Evolutionary conservation across 1,140 invertebrate species (phyloP), one percentile per base, ranked within the genome.

Genomic region (Microplitis demolitor): DNA sequence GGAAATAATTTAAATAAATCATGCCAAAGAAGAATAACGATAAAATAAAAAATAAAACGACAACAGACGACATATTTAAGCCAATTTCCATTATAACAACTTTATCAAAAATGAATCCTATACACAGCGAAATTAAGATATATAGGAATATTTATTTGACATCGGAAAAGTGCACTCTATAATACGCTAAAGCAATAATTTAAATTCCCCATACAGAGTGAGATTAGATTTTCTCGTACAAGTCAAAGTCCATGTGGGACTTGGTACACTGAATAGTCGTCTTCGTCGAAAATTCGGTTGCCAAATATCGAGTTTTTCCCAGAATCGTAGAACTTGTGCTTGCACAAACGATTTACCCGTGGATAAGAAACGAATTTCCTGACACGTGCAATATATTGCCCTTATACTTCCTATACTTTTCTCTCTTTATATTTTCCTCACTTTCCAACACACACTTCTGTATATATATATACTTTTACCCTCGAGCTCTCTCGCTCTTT

Each of bases 281-380:
- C 24, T 24, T 2, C 16, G 39, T 63, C 61, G 69, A 71, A 64
- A 37, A 66, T 72, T 66, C 70, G 53, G 31, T 72, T 72, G 63
- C 53, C 64, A 67, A 72, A 72, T 67, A 66, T 72, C 39, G 63
- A 61, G 63, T 61, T 67, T 68, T 37, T 45, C 39, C 11, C 11
- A 45, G 11, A 4, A 45, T 24, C 24, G 24, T 24, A 67, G 13
- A 53, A 67, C 54, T 62, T 39, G 16, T 37, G 58, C 64, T 34
- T 45, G 39, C 70, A 51, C 16, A 39, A 72, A 53, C 71, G 71
- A 72, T 72, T 72, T 67, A 72, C 53, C 71, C 39, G 34, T 64
- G 71, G 71, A 72, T 72, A 72, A 72, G 72, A 76, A 76, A 72
- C 75, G 75, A 76, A 76, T 76, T 76, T 74, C 66, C 64, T 71